A percentile compares a stretch with the other conserved stretches of the same genome.
Conservation (phyloP, 2,888 invertebrate species). For the Eulithis prunata region DNA sequence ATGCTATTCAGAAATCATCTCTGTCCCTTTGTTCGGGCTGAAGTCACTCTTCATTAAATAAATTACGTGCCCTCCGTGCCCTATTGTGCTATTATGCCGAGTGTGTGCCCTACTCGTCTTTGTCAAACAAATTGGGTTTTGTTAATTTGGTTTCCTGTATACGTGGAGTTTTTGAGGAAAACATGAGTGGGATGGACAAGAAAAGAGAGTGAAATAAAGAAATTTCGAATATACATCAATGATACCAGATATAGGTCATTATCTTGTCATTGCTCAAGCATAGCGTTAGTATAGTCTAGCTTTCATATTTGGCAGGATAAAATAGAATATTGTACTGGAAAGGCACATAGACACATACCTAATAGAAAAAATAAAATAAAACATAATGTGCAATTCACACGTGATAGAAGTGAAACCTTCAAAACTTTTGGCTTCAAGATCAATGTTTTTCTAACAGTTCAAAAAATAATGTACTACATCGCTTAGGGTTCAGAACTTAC, state of each 20-base stretch:
- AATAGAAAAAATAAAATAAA: no score
- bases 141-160: constrained; percentile 29
- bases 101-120: constrained; percentile 31
- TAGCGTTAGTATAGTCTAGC: no score
- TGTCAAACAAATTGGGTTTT: constrained; percentile 33
- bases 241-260: not conserved
- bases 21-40: constrained; percentile 29
- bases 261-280: not conserved
- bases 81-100: constrained; percentile 31
- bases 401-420: no score
- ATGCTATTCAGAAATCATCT: constrained; percentile 29
- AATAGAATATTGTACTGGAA: no score
- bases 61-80: constrained; percentile 37
- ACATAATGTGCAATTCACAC: no score
- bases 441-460: no score
- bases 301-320: no score
- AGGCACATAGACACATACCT: no score
- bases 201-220: not conserved
- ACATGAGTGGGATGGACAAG: not conserved
- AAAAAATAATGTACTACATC: no score
- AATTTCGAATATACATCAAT: not conserved
- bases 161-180: constrained; percentile 24
- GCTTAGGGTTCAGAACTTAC: no score
- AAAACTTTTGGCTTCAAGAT: no score
- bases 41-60: constrained; percentile 43